Evolutionary conservation across 53 echinoderm and acorn worm species (phyloP).

Genomic region (Holothuria scabra): DNA sequence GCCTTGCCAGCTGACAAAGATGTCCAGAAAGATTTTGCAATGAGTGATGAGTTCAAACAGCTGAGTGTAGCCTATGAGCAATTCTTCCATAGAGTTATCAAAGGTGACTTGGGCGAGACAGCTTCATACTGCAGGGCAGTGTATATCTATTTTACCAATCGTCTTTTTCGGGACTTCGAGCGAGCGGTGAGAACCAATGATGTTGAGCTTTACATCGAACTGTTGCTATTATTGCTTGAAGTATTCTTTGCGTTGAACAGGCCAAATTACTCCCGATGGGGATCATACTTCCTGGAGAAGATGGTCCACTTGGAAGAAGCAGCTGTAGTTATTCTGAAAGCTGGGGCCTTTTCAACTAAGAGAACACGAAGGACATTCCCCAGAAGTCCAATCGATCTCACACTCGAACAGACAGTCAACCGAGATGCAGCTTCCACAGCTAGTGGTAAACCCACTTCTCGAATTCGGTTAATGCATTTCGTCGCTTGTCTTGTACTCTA

Average conservation of each 20-base stretch:
- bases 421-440: conserved; percentile 46
- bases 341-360: conserved; percentile 47
- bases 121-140: conserved; percentile 57
- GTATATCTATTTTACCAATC: conserved; percentile 51
- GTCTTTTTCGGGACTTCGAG: conserved; percentile 46
- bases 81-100: conserved; percentile 40
- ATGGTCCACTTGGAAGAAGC: neutral
- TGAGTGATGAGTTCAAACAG: conserved; percentile 38
- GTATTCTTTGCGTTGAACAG: conserved; percentile 60
- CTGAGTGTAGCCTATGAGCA: conserved; percentile 28
- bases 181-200: conserved; percentile 61
- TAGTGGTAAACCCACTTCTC: conserved; percentile 50
- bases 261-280: conserved; percentile 71
- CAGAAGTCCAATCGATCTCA: conserved; percentile 53
- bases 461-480: conserved; percentile 48
- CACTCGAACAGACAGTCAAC: conserved; percentile 57
- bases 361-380: conserved; percentile 27
- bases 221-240: conserved; percentile 48
- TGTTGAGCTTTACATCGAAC: conserved; percentile 39
- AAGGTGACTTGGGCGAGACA: conserved; percentile 36
- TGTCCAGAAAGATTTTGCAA: conserved; percentile 12
- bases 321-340: conserved; percentile 14
- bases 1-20: conserved; percentile 14
- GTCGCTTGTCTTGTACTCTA: conserved; percentile 50
- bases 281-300: conserved; percentile 38